Evolutionary conservation across 2,888 invertebrate species (phyloP).

Genomic region (Pandemis corylana): DNA sequence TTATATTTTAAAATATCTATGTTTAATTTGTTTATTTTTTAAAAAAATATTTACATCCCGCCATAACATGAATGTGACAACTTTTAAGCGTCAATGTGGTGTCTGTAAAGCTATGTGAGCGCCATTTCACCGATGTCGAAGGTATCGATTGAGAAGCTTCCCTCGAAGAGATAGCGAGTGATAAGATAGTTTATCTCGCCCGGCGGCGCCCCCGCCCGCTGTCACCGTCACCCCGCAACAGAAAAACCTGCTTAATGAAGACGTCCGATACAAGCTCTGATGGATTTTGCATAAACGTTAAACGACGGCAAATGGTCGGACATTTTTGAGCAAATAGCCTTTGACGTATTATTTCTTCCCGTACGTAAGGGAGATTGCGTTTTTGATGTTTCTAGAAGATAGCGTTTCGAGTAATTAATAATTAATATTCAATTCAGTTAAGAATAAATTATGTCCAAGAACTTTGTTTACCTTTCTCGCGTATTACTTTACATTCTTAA

Average conservation of each 20-base stretch:
- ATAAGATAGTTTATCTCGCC: conserved; percentile 77
- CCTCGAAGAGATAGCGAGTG: conserved; percentile 64
- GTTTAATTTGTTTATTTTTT: too few species aligned
- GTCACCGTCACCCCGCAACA: conserved; percentile 57
- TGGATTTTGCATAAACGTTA: conserved; percentile 40
- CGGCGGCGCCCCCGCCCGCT: conserved; percentile 57
- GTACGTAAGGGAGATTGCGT: background rate
- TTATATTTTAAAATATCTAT: too few species aligned
- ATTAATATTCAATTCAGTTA: too few species aligned
- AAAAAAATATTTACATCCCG: too few species aligned
- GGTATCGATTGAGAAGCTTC: conserved; percentile 72
- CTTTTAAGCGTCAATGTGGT: conserved; percentile 8
- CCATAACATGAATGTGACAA: background rate
- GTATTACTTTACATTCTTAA: conserved; percentile 15
- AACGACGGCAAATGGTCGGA: conserved; percentile 14
- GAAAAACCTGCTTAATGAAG: conserved; percentile 54
- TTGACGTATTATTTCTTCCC: conserved; percentile 1
- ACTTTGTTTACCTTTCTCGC: background rate
- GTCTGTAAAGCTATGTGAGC: conserved; percentile 24
- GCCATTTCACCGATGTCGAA: conserved; percentile 32
- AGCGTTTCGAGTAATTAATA: background rate
- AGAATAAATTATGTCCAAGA: background rate
- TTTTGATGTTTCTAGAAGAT: background rate
- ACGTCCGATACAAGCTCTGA: conserved; percentile 50
- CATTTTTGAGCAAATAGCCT: conserved; percentile 15